These are phyloP conservation scores for Agriotes lineatus DNA, from an alignment of 2,888 invertebrate species.

Conservation along the genomic window DNA sequence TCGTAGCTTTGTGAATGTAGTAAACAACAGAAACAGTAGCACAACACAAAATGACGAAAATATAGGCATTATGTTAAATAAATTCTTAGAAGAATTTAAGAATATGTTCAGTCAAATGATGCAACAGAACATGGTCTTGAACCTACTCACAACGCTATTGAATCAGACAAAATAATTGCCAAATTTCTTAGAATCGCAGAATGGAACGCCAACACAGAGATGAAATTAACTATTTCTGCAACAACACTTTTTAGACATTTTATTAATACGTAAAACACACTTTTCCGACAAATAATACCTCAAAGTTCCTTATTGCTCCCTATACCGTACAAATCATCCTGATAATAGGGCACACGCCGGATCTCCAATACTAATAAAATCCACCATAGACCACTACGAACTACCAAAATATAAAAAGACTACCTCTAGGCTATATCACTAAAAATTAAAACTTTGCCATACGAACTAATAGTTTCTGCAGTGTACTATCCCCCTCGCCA, in stretches of 20 bases:
- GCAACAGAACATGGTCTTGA: slow-evolving; percentile 25
- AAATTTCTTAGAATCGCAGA: background rate
- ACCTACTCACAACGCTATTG: slow-evolving; percentile 7
- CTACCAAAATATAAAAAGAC: slow-evolving; percentile 31
- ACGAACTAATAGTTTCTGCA: slow-evolving; percentile 23
- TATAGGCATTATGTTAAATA: no score
- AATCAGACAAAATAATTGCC: background rate
- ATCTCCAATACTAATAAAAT: slow-evolving; percentile 41
- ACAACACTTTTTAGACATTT: slow-evolving; percentile 13
- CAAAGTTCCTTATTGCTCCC: slow-evolving; percentile 31
- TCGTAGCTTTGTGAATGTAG: no score
- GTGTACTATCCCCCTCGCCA: slow-evolving; percentile 50
- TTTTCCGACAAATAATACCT: slow-evolving; percentile 35
- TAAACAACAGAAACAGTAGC: no score
- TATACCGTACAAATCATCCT: slow-evolving; percentile 34
- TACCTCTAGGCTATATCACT: slow-evolving; percentile 23
- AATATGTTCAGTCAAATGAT: no score
- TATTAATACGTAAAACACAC: slow-evolving; percentile 38
- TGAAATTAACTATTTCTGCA: background rate
- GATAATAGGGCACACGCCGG: slow-evolving; percentile 41
- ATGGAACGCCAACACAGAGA: slow-evolving; percentile 10
- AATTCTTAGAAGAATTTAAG: no score
- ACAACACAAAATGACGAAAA: no score
- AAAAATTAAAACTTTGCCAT: slow-evolving; percentile 14
- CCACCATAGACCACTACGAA: slow-evolving; percentile 31